Evolutionary conservation across 2,113 vertebrate genomes (phyloP).

Genomic region (Eudyptes chrysolophus): DNA sequence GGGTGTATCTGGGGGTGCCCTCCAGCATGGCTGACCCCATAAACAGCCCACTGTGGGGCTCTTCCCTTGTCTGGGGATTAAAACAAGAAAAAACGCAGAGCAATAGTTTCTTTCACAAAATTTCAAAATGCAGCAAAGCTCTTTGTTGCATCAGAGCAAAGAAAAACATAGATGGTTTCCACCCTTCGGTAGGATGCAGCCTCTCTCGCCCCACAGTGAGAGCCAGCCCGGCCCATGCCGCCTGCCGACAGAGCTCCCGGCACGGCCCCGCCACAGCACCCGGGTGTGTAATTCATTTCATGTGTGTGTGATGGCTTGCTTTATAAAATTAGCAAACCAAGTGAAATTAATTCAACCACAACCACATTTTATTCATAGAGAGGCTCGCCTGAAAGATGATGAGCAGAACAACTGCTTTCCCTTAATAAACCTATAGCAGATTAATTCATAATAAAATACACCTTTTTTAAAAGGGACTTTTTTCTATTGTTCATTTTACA

Average conservation of each 20-base stretch:
- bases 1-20: neutral
- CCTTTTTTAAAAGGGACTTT: neutral
- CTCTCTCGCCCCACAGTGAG: rapidly evolving
- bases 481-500: neutral
- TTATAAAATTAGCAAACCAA: neutral
- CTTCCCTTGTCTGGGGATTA: neutral
- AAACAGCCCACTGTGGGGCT: neutral
- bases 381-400: neutral
- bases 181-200: neutral
- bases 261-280: rapidly evolving
- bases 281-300: rapidly evolving
- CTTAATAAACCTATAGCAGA: neutral
- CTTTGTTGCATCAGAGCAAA: neutral
- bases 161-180: neutral
- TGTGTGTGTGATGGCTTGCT: neutral
- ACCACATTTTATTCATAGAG: neutral
- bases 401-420: neutral
- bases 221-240: neutral
- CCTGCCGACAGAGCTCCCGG: neutral
- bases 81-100: neutral
- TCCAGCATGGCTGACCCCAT: neutral
- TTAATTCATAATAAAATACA: neutral
- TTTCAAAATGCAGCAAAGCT: neutral
- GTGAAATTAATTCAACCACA: neutral
- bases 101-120: neutral